Percentiles rank a stretch among this genome's conserved stretches.
Evolutionary conservation across 2,797 vertebrate genomes (phyloP).

Genomic region (Potorous gilbertii): DNA sequence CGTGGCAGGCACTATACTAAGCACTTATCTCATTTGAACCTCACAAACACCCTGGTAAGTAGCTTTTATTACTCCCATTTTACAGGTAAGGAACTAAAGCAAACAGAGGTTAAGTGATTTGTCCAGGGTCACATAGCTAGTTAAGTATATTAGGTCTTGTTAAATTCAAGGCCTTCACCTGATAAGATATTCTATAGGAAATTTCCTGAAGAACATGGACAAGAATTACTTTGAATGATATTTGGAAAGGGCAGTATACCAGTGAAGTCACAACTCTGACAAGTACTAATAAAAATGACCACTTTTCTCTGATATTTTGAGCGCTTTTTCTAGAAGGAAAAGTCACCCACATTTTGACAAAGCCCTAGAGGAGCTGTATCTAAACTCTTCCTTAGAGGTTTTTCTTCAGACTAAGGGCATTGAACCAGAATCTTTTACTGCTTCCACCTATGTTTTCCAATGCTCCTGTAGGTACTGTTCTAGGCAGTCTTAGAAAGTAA

Average conservation of each 20-base stretch:
- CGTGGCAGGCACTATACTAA: too few species aligned
- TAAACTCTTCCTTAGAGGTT: too few species aligned
- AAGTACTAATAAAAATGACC: neutral
- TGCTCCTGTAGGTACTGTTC: neutral
- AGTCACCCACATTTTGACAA: too few species aligned
- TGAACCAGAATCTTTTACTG: neutral
- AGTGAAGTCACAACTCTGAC: neutral
- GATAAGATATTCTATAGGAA: neutral
- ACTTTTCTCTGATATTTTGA: neutral
- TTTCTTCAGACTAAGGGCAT: too few species aligned
- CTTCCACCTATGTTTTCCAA: neutral
- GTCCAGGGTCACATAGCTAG: neutral
- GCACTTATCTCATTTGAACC: too few species aligned
- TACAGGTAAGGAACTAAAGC: neutral
- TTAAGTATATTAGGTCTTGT: neutral
- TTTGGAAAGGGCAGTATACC: neutral
- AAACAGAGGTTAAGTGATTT: neutral
- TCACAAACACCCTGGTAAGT: neutral
- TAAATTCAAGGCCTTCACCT: neutral
- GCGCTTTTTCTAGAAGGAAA: too few species aligned
- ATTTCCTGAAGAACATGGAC: neutral
- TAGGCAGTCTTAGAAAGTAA: neutral
- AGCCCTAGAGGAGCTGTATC: too few species aligned
- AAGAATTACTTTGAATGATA: neutral
- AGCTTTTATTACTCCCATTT: neutral